Evolutionary conservation across 2,797 vertebrate species (phyloP).

Genomic region (Heterohyrax brucei): DNA sequence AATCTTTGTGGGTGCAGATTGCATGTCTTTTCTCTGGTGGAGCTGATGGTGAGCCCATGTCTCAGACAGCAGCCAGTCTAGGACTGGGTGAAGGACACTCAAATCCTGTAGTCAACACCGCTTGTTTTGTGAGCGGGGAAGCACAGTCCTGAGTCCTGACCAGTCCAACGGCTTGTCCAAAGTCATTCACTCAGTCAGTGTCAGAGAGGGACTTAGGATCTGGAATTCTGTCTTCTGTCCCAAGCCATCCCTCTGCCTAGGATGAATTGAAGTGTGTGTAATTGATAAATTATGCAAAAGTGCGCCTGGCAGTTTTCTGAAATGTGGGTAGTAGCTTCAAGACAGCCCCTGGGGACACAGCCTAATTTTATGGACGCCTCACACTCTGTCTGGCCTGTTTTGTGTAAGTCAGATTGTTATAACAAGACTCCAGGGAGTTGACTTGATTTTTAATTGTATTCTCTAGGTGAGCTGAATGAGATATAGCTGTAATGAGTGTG

Average conservation of each 20-base stretch:
- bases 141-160: neutral
- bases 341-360: conserved; percentile 85
- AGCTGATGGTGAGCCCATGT: neutral
- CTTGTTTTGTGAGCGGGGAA: neutral
- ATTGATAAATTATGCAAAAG: conserved; percentile 90
- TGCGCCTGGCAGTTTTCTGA: conserved; percentile 85
- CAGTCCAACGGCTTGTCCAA: neutral
- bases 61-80: neutral
- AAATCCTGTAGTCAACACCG: neutral
- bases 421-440: conserved; percentile 89
- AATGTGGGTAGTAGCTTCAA: conserved; percentile 79
- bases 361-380: conserved; percentile 87
- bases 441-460: conserved; percentile 89
- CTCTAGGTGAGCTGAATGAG: conserved; percentile 88
- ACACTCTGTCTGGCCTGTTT: conserved; percentile 88
- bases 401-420: conserved; percentile 88
- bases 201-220: neutral
- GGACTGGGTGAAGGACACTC: neutral
- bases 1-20: neutral
- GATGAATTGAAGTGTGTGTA: conserved; percentile 86
- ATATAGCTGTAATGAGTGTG: conserved; percentile 74
- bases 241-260: conserved; percentile 42
- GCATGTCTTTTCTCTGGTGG: neutral
- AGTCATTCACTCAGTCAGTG: neutral
- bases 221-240: conserved; percentile 47